Evolutionary conservation across 2,888 invertebrate genomes (phyloP).

Genomic region (Nephrotoma guestfalica): DNA sequence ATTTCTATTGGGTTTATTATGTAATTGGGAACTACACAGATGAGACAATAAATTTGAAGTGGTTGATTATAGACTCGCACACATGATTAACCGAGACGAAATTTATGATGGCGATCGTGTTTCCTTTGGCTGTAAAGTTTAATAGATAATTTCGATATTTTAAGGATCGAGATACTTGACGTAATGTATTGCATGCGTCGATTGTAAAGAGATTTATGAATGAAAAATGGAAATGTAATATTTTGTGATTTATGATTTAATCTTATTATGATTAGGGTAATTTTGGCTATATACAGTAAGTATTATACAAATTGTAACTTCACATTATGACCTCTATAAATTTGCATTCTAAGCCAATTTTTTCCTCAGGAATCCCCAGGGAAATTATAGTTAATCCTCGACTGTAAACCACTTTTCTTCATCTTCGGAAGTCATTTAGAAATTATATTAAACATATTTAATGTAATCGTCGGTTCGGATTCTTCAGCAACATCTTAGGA

Average conservation of each 20-base stretch:
- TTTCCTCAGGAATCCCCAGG: too few species aligned
- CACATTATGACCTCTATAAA: too few species aligned
- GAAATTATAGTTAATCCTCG: too few species aligned
- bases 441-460: too few species aligned
- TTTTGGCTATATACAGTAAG: background rate
- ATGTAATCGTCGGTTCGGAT: too few species aligned
- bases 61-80: background rate
- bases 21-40: background rate
- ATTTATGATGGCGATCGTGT: background rate
- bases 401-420: too few species aligned
- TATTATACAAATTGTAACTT: background rate
- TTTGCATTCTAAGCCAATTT: too few species aligned
- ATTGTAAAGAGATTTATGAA: background rate
- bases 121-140: background rate
- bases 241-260: background rate
- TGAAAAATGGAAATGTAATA: background rate
- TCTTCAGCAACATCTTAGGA: too few species aligned
- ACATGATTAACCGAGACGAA: background rate
- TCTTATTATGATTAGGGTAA: background rate
- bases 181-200: background rate
- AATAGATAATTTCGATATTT: background rate
- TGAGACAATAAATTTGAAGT: background rate
- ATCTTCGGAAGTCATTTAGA: too few species aligned
- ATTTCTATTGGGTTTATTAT: background rate
- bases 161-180: background rate